A percentile compares a stretch with the other conserved stretches of the same genome.
Conservation (phyloP, 2,113 vertebrate genomes). For the Plecturocebus donacophilus region DNA sequence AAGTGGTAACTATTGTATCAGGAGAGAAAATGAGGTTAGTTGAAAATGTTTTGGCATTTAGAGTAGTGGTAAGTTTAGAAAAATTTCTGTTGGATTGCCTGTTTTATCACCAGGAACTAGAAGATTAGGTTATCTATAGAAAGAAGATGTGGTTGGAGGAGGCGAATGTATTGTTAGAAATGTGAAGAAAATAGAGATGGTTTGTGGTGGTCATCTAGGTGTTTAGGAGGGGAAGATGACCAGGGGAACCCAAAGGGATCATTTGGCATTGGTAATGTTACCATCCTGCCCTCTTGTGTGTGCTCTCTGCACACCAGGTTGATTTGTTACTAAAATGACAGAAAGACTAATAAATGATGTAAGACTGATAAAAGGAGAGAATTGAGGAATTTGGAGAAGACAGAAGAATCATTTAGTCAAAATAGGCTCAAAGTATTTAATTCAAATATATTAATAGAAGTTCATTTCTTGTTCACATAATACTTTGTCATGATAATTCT, state of each 20-base stretch:
- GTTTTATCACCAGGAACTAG: not conserved
- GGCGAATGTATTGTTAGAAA: not conserved
- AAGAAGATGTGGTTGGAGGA: not conserved
- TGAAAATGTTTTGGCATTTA: not conserved
- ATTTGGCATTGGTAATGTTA: accelerated
- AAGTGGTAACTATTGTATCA: not conserved
- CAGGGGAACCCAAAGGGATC: not conserved
- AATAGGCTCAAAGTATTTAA: not conserved
- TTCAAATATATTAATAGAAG: not conserved
- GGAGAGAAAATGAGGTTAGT: not conserved
- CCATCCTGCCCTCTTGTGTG: not conserved
- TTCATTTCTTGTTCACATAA: not conserved
- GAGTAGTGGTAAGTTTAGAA: not conserved
- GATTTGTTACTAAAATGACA: not conserved
- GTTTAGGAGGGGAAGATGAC: not conserved
- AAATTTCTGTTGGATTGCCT: not conserved
- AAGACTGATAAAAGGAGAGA: not conserved
- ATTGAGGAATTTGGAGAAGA: not conserved
- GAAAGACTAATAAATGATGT: not conserved
- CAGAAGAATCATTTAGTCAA: not conserved
- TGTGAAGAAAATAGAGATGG: not conserved
- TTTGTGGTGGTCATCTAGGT: not conserved
- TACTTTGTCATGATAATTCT: not conserved
- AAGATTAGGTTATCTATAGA: not conserved
- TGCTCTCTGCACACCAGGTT: not conserved